Base-by-base conservation (phyloP, 2,113 vertebrate species). In the Glaucomys volans region DNA sequence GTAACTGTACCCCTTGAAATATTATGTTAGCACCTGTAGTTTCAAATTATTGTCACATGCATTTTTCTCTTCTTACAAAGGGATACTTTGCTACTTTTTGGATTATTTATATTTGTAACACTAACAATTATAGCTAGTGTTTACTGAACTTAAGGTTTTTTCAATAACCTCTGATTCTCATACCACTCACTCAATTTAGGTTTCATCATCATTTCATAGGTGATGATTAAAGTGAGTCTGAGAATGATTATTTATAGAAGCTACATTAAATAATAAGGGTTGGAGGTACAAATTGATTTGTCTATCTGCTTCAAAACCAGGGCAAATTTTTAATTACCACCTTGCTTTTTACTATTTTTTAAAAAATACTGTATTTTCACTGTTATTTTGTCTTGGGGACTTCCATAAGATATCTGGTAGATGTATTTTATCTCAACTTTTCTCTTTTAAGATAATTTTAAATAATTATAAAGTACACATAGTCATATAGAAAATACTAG, bases 401-500 rank as follows among this genome's bases (percentile, higher is more conserved):
- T 81, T 90, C 52, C 40, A n/a, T 47, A 85, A 64, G 62, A 24
- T 74, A 47, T n/a, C 12, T 85, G 44, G 5, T 76, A 40, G 22
- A 74, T 62, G 6, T 7, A 90, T 54, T 59, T 74, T 89, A 20
- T 64, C 52, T 92, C 59, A 8, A n/a, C 28, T 82, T 92, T 82
- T 69, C 72, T 50, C 54, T 44, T 52, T 90, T 30, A 84, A 74
- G 28, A 81, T 50, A 62, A 84, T 59, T 86, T 40, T 76, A 87
- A 83, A 37, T 91, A 0, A 94, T 66, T 82, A 47, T 50, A 66
- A 92, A 66, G 13, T 62, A n/a, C 2, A 83, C 52, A 72, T 52
- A 77, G 40, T 90, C n/a, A 72, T 71, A 76, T 26, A 57, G 84
- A 92, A 77, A 92, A 92, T 69, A 81, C 17, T 40, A 83, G 81